Evolutionary conservation across 2,113 vertebrate genomes (phyloP), one percentile per base, ranked within the genome.

Genomic region (Charadrius vociferus): DNA sequence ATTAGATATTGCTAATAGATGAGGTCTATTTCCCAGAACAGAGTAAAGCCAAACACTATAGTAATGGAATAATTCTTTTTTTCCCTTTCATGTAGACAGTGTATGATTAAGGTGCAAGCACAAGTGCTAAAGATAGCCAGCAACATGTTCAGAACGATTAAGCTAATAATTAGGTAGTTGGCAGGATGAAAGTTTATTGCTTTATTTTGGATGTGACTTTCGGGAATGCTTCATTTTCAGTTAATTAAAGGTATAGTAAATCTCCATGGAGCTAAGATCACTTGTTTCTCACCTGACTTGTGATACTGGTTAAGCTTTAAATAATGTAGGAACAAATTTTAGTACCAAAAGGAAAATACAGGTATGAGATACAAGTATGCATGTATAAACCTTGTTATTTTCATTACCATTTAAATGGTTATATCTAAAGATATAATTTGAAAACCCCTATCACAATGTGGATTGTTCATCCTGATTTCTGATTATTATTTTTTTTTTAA

Each of bases 131-230:
- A 81, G 56, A 68, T 53, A 91, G 80, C 61, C 88, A 91, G 68
- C 36, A 89, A 91, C 92, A 75, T 16, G 30, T 84, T 78, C 58
- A 43, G 52, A 81, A 37, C 80, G 12, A 87, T 91, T 84, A 81
- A 91, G 23, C 37, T 67, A 81, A 71, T 66, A 91, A 81, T 83
- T 75, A n/a, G 29, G 30, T 67, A 75, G 43, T 11, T 79, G 58
- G 36, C 83, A 87, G 70, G 4, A 68, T 80, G 53, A 58, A 85
- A 68, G n/a, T 72, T 79, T 92, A 58, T 89, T 71, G 30, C 20
- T 86, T 61, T 79, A 10, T 93, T 95, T 85, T 88, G 62, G 43
- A 56, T 77, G 19, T 23, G 45, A 80, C 32, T 91, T 94, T 68
- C 36, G 70, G 45, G n/a, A 58, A 47, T 58, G 29, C 32, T 75